Evolutionary conservation across 2,797 vertebrate species (phyloP).

Genomic region (Brachyalestes nurse): DNA sequence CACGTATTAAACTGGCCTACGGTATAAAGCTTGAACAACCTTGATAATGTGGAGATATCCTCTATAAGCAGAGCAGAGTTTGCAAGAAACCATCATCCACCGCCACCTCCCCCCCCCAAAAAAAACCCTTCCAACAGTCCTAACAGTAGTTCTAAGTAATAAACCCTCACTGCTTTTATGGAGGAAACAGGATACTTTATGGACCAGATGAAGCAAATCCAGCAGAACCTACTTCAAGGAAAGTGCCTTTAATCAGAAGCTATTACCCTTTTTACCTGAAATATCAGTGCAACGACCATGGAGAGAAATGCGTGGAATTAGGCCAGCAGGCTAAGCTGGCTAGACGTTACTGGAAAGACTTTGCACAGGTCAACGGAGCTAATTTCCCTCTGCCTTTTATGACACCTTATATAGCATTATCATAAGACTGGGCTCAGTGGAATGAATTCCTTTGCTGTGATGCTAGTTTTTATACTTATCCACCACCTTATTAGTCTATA

Average conservation of each 20-base stretch:
- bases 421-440: constrained; percentile 37
- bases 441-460: constrained; percentile 56
- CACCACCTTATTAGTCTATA: constrained; percentile 50
- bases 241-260: constrained; percentile 19
- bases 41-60: background rate
- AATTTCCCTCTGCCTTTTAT: constrained; percentile 43
- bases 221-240: constrained; percentile 9
- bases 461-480: constrained; percentile 48
- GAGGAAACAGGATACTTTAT: constrained; percentile 21
- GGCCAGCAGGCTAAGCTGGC: constrained; percentile 21
- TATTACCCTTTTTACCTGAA: constrained; percentile 35
- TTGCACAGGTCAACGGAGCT: constrained; percentile 26
- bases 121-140: background rate
- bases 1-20: too few relatives aligned
- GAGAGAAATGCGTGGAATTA: constrained; percentile 24
- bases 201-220: constrained; percentile 11
- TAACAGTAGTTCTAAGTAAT: background rate
- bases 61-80: background rate
- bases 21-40: background rate
- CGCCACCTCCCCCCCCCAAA: background rate
- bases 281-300: constrained; percentile 22
- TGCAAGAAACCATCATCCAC: background rate
- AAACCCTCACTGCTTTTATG: background rate
- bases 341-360: constrained; percentile 27
- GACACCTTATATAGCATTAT: constrained; percentile 58